A percentile compares a stretch with the other conserved stretches of the same genome.
Evolutionary conservation across 2,113 vertebrate genomes (phyloP).

Genomic region (Sylvia atricapilla): DNA sequence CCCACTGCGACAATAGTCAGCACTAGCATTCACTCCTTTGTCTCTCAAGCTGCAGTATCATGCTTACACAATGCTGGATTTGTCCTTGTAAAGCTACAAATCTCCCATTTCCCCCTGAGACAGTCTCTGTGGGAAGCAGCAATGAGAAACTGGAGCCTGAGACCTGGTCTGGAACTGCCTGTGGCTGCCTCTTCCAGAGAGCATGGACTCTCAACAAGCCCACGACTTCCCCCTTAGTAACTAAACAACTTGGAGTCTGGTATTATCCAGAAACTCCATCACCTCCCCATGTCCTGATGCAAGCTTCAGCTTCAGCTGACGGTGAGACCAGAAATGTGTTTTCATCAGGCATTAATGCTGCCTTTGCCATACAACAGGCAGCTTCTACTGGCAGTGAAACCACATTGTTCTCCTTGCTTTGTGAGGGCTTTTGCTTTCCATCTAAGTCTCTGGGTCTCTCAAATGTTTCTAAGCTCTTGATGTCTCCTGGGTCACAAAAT

Average conservation of each 20-base stretch:
- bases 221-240: not conserved
- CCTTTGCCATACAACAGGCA: not conserved
- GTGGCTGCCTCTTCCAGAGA: not conserved
- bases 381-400: not conserved
- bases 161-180: not conserved
- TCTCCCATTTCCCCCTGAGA: not conserved
- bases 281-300: fast-evolving
- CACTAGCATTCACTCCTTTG: not conserved
- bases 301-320: not conserved
- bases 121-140: not conserved
- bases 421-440: not conserved
- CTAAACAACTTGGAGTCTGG: not conserved
- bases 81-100: not conserved
- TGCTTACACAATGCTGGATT: not conserved
- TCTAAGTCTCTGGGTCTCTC: not conserved
- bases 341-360: not conserved
- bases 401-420: not conserved
- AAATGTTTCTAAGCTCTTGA: not conserved
- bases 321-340: not conserved
- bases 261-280: not conserved
- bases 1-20: not conserved
- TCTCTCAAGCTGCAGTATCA: not conserved
- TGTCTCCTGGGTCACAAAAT: not conserved
- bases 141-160: not conserved
- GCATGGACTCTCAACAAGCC: not conserved